Evolutionary conservation across 2,888 invertebrate genomes (phyloP).

Genomic region (Netelia melanura): DNA sequence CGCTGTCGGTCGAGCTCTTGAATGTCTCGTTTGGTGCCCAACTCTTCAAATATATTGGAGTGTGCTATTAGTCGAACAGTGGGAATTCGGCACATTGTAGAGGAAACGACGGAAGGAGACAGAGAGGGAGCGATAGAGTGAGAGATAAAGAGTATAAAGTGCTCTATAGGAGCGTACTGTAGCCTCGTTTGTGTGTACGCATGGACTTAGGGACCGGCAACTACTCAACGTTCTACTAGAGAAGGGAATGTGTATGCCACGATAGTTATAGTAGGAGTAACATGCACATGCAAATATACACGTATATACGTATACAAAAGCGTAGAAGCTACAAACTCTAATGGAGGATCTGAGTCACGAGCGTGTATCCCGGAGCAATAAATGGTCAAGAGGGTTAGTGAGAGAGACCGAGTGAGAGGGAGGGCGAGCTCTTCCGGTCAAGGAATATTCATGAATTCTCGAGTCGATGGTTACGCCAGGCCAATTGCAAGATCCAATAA

Average conservation of each 20-base stretch:
- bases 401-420: slow-evolving; percentile 22
- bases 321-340: slow-evolving; percentile 46
- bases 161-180: slow-evolving; percentile 7
- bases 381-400: slow-evolving; percentile 37
- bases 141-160: background rate
- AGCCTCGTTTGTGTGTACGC: slow-evolving; percentile 28
- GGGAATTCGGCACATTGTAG: background rate
- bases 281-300: background rate
- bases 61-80: slow-evolving; percentile 57
- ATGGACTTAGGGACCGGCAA: slow-evolving; percentile 26
- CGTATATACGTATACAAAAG: slow-evolving; percentile 5
- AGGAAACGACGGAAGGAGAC: background rate
- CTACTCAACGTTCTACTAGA: slow-evolving; percentile 17
- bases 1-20: slow-evolving; percentile 31
- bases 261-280: slow-evolving; percentile 20
- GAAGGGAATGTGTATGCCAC: slow-evolving; percentile 29
- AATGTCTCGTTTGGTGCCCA: slow-evolving; percentile 38
- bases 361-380: slow-evolving; percentile 37
- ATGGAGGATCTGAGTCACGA: slow-evolving; percentile 59
- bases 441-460: slow-evolving; percentile 69
- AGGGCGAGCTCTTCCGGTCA: slow-evolving; percentile 62
- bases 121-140: background rate
- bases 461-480: slow-evolving; percentile 61
- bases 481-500: slow-evolving; percentile 67
- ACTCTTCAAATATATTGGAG: slow-evolving; percentile 50